Base-by-base conservation (phyloP, 2,888 invertebrate genomes). In the Clunio marinus region DNA sequence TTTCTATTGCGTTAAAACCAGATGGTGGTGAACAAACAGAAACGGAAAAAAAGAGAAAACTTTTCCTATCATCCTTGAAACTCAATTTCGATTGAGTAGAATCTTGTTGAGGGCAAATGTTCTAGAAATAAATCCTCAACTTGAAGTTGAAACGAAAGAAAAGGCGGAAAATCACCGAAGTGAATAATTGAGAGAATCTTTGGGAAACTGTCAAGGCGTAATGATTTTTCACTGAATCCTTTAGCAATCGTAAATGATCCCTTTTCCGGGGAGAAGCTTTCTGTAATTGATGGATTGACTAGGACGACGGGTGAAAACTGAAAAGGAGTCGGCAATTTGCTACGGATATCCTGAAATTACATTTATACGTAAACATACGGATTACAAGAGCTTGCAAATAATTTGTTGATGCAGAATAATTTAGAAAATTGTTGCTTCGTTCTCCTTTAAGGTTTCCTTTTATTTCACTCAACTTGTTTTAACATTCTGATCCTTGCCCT, bases 171-270 rank as follows among this genome's bases (percentile, higher is more conserved):
- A 15, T 41, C 41, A 41, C 10, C 41, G 41, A 41, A 41, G 41
- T 41, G 41, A 41, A 41, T n/a, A 41, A 41, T 41, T 41, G 41
- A 41, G 41, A 41, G 41, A 41, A 41, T 41, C 41, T 41, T 41
- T 15, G n/a, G 41, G 41, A n/a, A 41, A 41, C 41, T n/a, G 41
- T 41, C 41, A 41, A 41, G 41, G 41, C 41, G 41, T 41, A 15
- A 41, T 5, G 41, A n/a, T n/a, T n/a, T n/a, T n/a, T n/a, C 41
- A n/a, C 41, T 15, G 41, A n/a, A 41, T 41, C 41, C 32, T 8
- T 41, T 41, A 10, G n/a, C 10, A 10, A 41, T 15, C n/a, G n/a
- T n/a, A 15, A n/a, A 41, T 15, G 41, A 41, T 15, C n/a, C 41
- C 41, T 41, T 41, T 10, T n/a, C 41, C 10, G 10, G 10, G 2